These are phyloP conservation scores for Heterocephalus glaber DNA, from an alignment of 2,113 vertebrate species.

Conservation along the genomic window DNA sequence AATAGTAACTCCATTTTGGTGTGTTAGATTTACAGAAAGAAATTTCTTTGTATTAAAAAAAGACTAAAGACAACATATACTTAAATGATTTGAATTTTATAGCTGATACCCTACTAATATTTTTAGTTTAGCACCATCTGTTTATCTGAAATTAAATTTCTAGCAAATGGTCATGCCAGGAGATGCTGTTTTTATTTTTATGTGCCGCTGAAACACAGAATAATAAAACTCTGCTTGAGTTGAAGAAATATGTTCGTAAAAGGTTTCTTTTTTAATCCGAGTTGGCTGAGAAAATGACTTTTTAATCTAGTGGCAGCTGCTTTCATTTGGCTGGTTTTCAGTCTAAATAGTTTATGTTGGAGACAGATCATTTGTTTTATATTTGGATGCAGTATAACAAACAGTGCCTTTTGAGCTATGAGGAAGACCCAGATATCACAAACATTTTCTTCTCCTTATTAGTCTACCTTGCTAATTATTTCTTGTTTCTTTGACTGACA, in stretches of 20 bases:
- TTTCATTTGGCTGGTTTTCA: conserved; percentile 85
- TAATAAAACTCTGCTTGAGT: conserved; percentile 85
- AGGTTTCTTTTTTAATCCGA: conserved; percentile 85
- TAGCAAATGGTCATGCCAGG: conserved; percentile 81
- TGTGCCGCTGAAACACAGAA: conserved; percentile 78
- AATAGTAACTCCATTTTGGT: conserved; percentile 57
- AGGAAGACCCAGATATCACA: conserved; percentile 62
- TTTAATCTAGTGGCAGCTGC: conserved; percentile 87
- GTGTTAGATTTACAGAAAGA: conserved; percentile 39
- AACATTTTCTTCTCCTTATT: conserved; percentile 71
- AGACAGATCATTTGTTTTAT: conserved; percentile 85
- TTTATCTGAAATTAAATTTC: conserved; percentile 84
- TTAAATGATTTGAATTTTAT: conserved; percentile 76
- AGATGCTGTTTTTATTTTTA: conserved; percentile 85
- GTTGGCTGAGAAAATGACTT: conserved; percentile 85
- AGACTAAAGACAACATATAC: conserved; percentile 64
- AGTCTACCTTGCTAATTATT: conserved; percentile 75
- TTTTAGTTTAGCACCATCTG: conserved; percentile 85
- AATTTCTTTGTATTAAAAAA: conserved; percentile 48
- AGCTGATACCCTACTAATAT: conserved; percentile 82
- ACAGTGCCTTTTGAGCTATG: conserved; percentile 78
- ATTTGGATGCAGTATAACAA: conserved; percentile 81
- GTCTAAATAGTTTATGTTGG: conserved; percentile 84
- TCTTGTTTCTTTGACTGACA: conserved; percentile 71
- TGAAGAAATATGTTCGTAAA: conserved; percentile 87